Evolutionary conservation across 2,888 invertebrate genomes (phyloP), one percentile per base, ranked within the genome.

Genomic region (Quadroppia sp.): DNA sequence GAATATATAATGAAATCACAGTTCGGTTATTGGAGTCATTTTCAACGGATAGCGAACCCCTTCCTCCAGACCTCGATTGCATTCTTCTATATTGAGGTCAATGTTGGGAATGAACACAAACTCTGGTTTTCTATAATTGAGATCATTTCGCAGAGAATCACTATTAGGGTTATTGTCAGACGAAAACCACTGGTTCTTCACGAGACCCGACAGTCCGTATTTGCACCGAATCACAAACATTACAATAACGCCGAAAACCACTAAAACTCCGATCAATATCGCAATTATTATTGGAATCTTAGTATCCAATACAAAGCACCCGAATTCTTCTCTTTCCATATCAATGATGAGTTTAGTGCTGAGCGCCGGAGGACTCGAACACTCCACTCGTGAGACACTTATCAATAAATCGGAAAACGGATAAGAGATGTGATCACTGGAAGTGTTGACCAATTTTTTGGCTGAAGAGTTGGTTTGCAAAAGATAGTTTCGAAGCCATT

Each of bases 401-500:
- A 53, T 23, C 53, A 74, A 53, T 45, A 30, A 23, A 20, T 53
- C 74, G 6, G 40, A 7, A 53, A 70, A 70, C 25, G 71, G 53
- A 73, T 73, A 73, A 25, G 70, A 70, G 11, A 70, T 32, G 13
- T 74, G n/a, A 17, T 50, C 28, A 71, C 71, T 74, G 9, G 71
- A 36, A 13, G 23, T 56, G 30, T 74, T 74, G 64, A 42, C 64
- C 13, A 71, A 25, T 20, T 23, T n/a, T 40, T 71, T 56, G 42
- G 70, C 71, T 7, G 64, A 74, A 36, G 36, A 61, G 32, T 71
- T 74, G 28, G 61, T 64, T 7, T 69, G 45, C 25, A 75, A 61
- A 25, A 78, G 40, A 42, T 76, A 71, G 17, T 75, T 75, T 73
- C 74, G 75, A 25, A 93, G 84, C 93, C 93, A 93, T 76, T 90